Evolutionary conservation across 2,888 invertebrate genomes (phyloP).

Genomic region (Nemapogon koenigi): DNA sequence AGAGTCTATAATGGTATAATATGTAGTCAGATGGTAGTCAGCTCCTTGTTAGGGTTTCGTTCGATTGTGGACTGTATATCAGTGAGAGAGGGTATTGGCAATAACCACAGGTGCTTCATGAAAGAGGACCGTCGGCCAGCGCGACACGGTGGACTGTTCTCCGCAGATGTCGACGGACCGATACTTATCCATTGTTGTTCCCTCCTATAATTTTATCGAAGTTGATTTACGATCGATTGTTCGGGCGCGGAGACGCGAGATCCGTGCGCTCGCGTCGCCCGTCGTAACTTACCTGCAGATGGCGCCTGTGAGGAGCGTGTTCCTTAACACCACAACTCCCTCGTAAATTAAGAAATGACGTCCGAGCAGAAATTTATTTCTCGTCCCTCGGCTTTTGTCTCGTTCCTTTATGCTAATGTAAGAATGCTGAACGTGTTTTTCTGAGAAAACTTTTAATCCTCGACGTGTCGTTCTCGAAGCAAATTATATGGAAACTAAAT

Average conservation of each 20-base stretch:
- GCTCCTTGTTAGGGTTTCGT: constrained; percentile 34
- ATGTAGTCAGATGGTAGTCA: constrained; percentile 25
- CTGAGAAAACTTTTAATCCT: constrained; percentile 4
- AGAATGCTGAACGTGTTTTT: constrained; percentile 3
- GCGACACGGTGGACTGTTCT: constrained; percentile 46
- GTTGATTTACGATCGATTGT: constrained; percentile 66
- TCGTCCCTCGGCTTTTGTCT: constrained; percentile 6
- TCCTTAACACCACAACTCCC: constrained; percentile 40
- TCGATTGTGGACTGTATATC: constrained; percentile 61
- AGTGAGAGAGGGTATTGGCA: constrained; percentile 42
- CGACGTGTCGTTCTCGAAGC: not conserved
- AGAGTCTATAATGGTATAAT: constrained; percentile 34
- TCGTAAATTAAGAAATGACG: constrained; percentile 58
- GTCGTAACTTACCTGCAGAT: constrained; percentile 49
- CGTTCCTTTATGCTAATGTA: constrained; percentile 7
- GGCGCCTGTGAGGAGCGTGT: constrained; percentile 36
- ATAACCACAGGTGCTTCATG: constrained; percentile 37
- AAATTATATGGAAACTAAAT: constrained; percentile 14
- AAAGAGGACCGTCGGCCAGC: constrained; percentile 49
- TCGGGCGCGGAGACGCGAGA: constrained; percentile 39
- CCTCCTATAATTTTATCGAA: constrained; percentile 66
- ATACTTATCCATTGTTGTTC: constrained; percentile 60
- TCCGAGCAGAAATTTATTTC: constrained; percentile 17
- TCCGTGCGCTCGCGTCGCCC: constrained; percentile 36
- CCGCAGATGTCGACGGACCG: constrained; percentile 39